These are phyloP conservation scores for Ispidina picta DNA, from an alignment of 2,797 vertebrate species.

Conservation along the genomic window DNA sequence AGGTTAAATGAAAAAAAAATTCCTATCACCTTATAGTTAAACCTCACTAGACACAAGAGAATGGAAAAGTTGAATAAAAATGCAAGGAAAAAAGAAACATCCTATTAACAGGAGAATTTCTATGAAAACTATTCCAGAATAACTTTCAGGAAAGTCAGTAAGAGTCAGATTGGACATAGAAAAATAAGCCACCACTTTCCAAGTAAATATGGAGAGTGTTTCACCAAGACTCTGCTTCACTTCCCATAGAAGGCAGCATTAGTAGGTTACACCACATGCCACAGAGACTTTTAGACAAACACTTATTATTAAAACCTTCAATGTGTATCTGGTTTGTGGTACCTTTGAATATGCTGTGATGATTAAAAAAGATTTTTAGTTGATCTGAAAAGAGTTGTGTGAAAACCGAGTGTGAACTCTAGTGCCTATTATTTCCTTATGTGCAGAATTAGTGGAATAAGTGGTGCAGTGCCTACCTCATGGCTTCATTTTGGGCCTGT, in stretches of 20 bases:
- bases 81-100: background rate
- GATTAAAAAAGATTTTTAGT: background rate
- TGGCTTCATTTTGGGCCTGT: background rate
- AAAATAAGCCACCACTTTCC: background rate
- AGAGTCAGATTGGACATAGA: background rate
- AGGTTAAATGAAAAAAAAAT: background rate
- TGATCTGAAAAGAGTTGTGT: fast-evolving
- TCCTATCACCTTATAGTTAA: background rate
- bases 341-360: background rate
- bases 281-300: background rate
- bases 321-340: background rate
- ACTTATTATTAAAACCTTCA: background rate
- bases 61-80: background rate
- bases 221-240: background rate
- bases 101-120: background rate
- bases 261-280: background rate
- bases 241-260: background rate
- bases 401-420: background rate
- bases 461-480: fast-evolving
- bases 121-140: background rate
- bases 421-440: background rate
- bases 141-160: background rate
- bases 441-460: background rate
- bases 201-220: background rate
- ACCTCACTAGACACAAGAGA: background rate